Evolutionary conservation across 2,797 vertebrate genomes (phyloP).

Genomic region (Falco naumanni): DNA sequence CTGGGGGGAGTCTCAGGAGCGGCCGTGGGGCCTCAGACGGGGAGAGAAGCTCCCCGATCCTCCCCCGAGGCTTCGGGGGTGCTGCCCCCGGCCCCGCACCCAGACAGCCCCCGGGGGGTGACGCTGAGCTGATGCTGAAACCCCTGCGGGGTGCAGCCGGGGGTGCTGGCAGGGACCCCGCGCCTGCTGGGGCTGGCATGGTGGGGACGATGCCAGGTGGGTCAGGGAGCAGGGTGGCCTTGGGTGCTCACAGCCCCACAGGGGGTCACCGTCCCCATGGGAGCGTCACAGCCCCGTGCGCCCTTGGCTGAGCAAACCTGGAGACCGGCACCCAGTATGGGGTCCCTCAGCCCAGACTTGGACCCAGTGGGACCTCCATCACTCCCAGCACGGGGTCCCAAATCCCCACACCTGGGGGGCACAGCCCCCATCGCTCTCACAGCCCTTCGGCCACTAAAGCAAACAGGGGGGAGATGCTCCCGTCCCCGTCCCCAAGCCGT

Average conservation of each 20-base stretch:
- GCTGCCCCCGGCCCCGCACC: background rate
- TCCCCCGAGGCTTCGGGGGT: background rate
- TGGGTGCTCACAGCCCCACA: background rate
- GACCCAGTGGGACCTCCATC: background rate
- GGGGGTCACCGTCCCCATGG: background rate
- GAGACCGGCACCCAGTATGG: accelerated
- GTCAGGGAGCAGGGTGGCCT: background rate
- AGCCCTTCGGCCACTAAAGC: background rate
- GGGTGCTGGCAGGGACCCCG: background rate
- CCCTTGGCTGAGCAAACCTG: background rate
- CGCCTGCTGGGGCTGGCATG: accelerated
- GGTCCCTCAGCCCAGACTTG: background rate
- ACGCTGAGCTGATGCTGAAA: background rate
- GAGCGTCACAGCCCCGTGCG: background rate
- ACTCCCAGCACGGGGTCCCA: background rate
- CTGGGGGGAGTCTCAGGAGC: accelerated
- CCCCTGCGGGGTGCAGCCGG: background rate
- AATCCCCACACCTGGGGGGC: background rate
- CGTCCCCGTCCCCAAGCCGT: accelerated
- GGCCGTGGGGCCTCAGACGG: background rate
- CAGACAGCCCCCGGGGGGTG: background rate
- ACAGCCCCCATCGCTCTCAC: background rate
- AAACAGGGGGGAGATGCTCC: background rate
- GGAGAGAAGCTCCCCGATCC: background rate
- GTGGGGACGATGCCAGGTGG: accelerated